phyloP scores from a whole-genome alignment of 35 echinoderm and acorn worm species.

The Lytechinus variegatus region DNA sequence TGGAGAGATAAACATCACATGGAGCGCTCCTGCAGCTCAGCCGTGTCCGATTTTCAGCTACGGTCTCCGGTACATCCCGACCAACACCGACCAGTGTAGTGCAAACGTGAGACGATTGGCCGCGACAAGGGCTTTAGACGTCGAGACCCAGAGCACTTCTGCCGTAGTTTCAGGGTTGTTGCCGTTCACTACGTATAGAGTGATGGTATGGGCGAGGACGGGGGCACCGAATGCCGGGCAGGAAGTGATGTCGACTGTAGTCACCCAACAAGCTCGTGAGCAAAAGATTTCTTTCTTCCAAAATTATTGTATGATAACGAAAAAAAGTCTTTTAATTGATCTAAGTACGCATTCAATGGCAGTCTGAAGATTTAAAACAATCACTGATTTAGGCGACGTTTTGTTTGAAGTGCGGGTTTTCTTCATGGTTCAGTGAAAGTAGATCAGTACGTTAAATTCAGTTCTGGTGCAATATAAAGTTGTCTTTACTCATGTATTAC shows the following conservation, averaged over 20 bases:
- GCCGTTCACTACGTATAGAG: conserved; percentile 19
- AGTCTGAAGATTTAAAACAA: too few species aligned
- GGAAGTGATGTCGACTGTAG: background rate
- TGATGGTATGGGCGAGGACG: conserved; percentile 1
- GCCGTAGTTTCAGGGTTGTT: background rate
- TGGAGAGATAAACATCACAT: background rate
- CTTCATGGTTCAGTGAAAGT: too few species aligned
- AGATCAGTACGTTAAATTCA: too few species aligned
- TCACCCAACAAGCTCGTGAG: conserved; percentile 33
- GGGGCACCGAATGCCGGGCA: background rate
- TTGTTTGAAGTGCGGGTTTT: too few species aligned
- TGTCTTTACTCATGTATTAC: too few species aligned
- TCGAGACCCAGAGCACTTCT: background rate
- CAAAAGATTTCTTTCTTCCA: background rate
- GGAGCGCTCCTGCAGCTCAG: background rate
- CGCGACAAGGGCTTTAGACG: background rate
- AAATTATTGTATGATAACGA: background rate
- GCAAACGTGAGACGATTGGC: background rate
- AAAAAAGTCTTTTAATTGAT: too few species aligned
- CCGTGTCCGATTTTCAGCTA: conserved; percentile 22
- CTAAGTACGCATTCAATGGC: too few species aligned
- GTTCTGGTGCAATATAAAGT: too few species aligned
- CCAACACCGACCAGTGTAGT: conserved; percentile 19
- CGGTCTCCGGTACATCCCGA: background rate
- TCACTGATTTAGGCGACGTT: too few species aligned